A percentile compares a stretch with the other conserved stretches of the same genome.
Conservation (phyloP, 2,113 vertebrate genomes). For the Aphelocoma coerulescens region DNA sequence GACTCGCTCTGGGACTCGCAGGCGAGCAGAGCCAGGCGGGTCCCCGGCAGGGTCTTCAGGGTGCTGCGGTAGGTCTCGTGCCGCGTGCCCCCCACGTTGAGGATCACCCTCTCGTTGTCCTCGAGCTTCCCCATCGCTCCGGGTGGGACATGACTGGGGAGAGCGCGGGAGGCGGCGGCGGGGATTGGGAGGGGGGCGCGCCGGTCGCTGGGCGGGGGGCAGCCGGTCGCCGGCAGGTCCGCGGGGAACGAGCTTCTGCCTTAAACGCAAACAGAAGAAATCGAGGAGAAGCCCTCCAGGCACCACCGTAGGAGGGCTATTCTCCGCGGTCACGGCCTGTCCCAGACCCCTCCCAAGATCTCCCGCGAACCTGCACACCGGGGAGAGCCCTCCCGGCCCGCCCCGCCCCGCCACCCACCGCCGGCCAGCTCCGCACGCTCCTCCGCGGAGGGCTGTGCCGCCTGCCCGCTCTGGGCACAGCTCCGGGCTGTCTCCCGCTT, state of each 20-base stretch:
- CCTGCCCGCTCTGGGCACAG: background rate
- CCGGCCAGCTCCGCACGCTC: background rate
- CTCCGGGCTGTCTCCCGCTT: background rate
- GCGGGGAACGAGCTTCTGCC: background rate
- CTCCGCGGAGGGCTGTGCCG: background rate
- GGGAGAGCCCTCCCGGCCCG: background rate
- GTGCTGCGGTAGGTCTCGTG: slow-evolving; percentile 97
- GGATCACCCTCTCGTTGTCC: slow-evolving; percentile 97
- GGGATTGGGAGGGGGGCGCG: background rate
- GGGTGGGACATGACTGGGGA: slow-evolving; percentile 90
- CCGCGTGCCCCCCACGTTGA: slow-evolving; percentile 95
- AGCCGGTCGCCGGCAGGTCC: background rate
- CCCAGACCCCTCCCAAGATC: background rate
- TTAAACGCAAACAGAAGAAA: slow-evolving; percentile 1
- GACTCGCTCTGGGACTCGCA: slow-evolving; percentile 84
- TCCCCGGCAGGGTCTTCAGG: slow-evolving; percentile 93
- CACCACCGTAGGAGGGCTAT: background rate
- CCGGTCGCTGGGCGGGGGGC: background rate
- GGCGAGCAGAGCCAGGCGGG: slow-evolving; percentile 90
- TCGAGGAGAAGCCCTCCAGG: background rate
- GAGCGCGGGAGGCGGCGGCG: background rate
- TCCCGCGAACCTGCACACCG: background rate
- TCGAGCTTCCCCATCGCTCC: slow-evolving; percentile 96
- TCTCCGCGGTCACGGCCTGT: background rate
- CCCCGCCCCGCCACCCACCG: background rate